A percentile compares a stretch with the other conserved stretches of the same genome.
phyloP scores from a whole-genome alignment of 2,113 vertebrate genomes.

The Formicarius rufipectus region DNA sequence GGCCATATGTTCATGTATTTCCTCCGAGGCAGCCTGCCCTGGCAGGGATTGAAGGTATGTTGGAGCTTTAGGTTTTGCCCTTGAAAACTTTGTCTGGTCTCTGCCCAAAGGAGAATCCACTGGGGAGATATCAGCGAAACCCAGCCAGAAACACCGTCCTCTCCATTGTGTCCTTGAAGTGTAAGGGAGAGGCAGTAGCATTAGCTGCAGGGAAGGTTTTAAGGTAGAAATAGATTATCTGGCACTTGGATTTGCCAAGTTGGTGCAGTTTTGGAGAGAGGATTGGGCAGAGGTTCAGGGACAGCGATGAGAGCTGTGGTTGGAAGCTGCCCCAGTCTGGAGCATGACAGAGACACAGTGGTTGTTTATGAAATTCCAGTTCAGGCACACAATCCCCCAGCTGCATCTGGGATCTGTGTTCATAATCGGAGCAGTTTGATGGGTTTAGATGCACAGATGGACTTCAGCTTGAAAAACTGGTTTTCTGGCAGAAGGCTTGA shows the following conservation, averaged over 20 bases:
- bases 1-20: conserved; percentile 99
- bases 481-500: neutral
- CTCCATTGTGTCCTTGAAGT: neutral
- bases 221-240: neutral
- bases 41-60: conserved; percentile 97
- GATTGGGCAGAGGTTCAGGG: neutral
- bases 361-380: neutral
- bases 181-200: neutral
- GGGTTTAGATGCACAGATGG: conserved; percentile 4
- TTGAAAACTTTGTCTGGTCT: neutral
- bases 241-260: neutral
- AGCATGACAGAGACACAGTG: neutral
- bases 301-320: neutral
- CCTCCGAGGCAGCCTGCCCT: conserved; percentile 96
- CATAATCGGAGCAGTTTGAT: neutral
- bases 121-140: neutral
- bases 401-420: neutral
- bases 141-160: neutral
- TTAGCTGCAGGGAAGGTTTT: neutral
- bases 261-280: neutral
- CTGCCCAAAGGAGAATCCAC: neutral
- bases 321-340: neutral
- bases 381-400: neutral
- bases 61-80: neutral
- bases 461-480: conserved; percentile 14